Evolutionary conservation across 1,140 invertebrate genomes (phyloP), one percentile per base, ranked within the genome.

Genomic region (Proales similis): DNA sequence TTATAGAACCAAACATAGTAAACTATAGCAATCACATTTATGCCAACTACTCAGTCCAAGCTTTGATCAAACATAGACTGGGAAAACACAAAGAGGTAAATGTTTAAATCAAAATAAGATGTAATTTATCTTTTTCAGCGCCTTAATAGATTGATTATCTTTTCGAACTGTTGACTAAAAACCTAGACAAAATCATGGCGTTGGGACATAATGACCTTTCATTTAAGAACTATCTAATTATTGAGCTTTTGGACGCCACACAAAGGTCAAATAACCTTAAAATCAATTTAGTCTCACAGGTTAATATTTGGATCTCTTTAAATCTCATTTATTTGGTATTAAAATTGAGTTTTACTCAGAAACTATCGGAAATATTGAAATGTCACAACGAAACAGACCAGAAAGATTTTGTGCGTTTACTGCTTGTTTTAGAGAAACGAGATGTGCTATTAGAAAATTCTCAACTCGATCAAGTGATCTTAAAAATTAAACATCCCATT

Each of bases 11-110:
- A 2, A 57, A 57, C 32, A 42, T 57, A 30, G 36, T 57, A 14
- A 57, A 24, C 30, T 57, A 57, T 27, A 19, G 36, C 9, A 57
- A 57, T 12, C 51, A 57, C 20, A 57, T 57, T 26, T 57, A 57
- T 42, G 51, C 51, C 19, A 57, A 57, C 45, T 57, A 57, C 45
- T 42, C 51, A 2, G 45, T 57, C 27, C 51, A 57, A 42, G 45
- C 51, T 12, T 42, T 57, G 27, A 30, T 57, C 20, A 57, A 57
- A 42, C 17, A 42, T 27, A 24, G 51, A 24, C 39, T 57, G 36
- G 20, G 30, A 9, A 42, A 57, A 9, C 36, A 57, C 27, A 26
- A 42, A 53, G 27, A 20, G 38, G 48, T 53, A 38, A 53, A 38
- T 49, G 9, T 48, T 29, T 48, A 19, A 7, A 20, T 6, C 22